Conservation (phyloP, 2,797 vertebrate species). For the Chiroxiphia lanceolata region DNA sequence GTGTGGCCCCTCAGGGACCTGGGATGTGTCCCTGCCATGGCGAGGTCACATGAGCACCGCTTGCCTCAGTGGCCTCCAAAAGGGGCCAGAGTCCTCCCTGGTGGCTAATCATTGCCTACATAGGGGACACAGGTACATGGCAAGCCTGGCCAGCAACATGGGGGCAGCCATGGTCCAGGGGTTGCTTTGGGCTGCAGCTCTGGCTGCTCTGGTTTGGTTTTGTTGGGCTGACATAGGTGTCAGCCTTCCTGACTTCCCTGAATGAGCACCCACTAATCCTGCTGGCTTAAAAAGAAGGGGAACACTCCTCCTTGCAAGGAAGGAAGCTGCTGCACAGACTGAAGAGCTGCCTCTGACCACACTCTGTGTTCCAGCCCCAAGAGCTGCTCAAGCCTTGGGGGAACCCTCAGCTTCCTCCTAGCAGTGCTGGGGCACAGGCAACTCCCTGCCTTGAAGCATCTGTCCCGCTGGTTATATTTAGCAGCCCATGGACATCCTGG, state of each 20-base stretch:
- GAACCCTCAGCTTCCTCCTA: neutral
- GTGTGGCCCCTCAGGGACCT: neutral
- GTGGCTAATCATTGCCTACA: neutral
- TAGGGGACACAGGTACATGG: rapidly evolving
- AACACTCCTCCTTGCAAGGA: neutral
- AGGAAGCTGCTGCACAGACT: neutral
- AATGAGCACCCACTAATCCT: neutral
- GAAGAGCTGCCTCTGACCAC: neutral
- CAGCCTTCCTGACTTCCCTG: neutral
- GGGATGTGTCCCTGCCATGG: rapidly evolving
- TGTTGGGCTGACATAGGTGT: neutral
- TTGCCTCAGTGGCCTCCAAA: neutral
- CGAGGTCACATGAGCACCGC: rapidly evolving
- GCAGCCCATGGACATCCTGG: neutral
- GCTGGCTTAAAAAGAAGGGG: neutral
- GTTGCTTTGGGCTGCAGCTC: neutral
- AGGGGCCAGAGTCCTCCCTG: neutral
- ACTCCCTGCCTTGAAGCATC: neutral
- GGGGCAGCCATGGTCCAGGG: neutral
- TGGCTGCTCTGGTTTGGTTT: neutral
- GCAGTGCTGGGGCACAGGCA: neutral
- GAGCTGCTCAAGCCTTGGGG: neutral
- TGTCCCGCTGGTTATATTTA: slow-evolving; percentile 36
- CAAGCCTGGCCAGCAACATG: rapidly evolving
- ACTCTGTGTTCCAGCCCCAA: neutral